Conservation (phyloP, 2,888 invertebrate genomes). For the Linnaemya tessellans region DNA sequence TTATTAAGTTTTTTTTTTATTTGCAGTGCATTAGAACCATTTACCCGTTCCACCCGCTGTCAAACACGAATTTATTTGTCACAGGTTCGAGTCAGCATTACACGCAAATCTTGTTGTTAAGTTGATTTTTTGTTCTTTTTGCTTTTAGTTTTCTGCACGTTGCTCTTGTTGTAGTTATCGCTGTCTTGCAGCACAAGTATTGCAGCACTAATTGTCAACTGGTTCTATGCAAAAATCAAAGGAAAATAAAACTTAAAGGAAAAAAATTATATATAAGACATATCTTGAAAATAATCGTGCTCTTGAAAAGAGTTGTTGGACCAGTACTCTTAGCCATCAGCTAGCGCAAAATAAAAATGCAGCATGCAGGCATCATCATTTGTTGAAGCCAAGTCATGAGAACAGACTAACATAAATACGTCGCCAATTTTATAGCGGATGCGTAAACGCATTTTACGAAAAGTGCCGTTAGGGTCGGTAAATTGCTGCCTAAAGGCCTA, state of each 20-base stretch:
- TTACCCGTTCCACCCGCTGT: conserved; percentile 70
- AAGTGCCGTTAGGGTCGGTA: conserved; percentile 82
- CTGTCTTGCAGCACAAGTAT: conserved; percentile 55
- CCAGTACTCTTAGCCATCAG: conserved; percentile 64
- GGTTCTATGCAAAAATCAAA: conserved; percentile 75
- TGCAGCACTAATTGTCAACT: conserved; percentile 76
- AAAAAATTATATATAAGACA: neutral
- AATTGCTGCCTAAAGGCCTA: conserved; percentile 78
- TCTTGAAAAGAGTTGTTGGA: conserved; percentile 66
- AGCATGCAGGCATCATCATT: conserved; percentile 64
- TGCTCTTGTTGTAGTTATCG: conserved; percentile 75
- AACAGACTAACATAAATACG: conserved; percentile 65
- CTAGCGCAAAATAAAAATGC: conserved; percentile 56
- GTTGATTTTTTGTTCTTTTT: conserved; percentile 25
- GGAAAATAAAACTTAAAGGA: conserved; percentile 23
- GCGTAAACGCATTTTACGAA: conserved; percentile 82
- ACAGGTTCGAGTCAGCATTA: conserved; percentile 60
- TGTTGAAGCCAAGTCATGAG: conserved; percentile 65
- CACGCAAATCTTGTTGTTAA: conserved; percentile 63
- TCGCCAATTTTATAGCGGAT: conserved; percentile 79
- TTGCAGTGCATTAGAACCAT: conserved; percentile 47
- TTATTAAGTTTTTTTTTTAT: conserved; percentile 32
- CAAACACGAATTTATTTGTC: conserved; percentile 65
- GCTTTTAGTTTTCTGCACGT: conserved; percentile 31
- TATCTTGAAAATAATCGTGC: conserved; percentile 64